phyloP scores from a whole-genome alignment of 2,888 invertebrate genomes.

The Caenorhabditis wallacei region DNA sequence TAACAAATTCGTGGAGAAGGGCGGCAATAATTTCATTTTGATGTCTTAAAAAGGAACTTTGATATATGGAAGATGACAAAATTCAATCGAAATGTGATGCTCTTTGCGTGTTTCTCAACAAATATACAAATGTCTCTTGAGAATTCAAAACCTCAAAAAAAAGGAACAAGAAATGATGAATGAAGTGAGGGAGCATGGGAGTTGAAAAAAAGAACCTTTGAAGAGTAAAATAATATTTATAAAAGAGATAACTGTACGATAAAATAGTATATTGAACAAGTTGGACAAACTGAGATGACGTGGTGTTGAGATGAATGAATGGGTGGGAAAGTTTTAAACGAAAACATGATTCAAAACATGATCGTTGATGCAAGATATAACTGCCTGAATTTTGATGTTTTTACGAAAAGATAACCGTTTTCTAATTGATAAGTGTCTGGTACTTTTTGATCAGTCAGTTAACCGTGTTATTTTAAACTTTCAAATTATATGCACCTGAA shows the following conservation, averaged over 20 bases:
- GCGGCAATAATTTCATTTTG: conserved; percentile 14
- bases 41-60: conserved; percentile 32
- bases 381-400: conserved; percentile 25
- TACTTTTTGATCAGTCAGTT: conserved; percentile 4
- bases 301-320: conserved; percentile 2
- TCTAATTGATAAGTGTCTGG: conserved; percentile 5
- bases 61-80: conserved; percentile 41
- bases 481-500: neutral
- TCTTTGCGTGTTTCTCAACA: conserved; percentile 4
- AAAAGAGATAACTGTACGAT: conserved; percentile 8
- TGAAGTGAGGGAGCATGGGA: conserved; percentile 17
- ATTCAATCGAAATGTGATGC: conserved; percentile 38
- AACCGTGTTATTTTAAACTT: conserved; percentile 2
- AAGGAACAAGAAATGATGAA: conserved; percentile 12
- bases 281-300: conserved; percentile 40
- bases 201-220: neutral
- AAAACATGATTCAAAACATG: conserved; percentile 37
- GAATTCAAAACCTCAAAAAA: neutral
- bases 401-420: conserved; percentile 14
- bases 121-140: conserved; percentile 4
- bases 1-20: conserved; percentile 32
- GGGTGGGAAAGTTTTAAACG: conserved; percentile 40
- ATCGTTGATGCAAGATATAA: conserved; percentile 28
- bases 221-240: conserved; percentile 4
- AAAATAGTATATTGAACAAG: conserved; percentile 30